Evolutionary conservation across 2,113 vertebrate genomes (phyloP), one percentile per base, ranked within the genome.

Genomic region (Ictalurus punctatus): DNA sequence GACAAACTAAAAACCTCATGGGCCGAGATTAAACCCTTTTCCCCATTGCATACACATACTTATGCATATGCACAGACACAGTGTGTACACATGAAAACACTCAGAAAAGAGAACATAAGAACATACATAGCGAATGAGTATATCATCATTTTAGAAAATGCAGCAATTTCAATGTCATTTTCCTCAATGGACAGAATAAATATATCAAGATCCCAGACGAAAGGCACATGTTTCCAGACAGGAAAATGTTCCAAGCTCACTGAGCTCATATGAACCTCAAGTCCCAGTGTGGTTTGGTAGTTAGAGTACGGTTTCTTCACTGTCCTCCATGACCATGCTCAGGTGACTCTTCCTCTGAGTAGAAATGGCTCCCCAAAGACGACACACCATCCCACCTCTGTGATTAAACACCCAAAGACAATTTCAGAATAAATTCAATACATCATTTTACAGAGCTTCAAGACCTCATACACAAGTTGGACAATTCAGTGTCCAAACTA

Each of bases 331-430:
- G 73, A 91, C 92, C 0, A 81, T 91, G 86, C 84, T 88, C 56
- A 91, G 89, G 1, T 91, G 84, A 82, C 89, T 92, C 84, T 91
- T 93, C 88, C 95, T 93, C 83, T 93, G 94, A 65, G 93, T 92
- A 19, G 90, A 84, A 91, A 98, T 95, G 84, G 96, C 95, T 44
- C 94, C 95, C 97, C 97, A 98, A 61, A 98, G 91, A 44, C 96
- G 96, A 91, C 94, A 97, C 37, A 95, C 92, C 90, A 96, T 96
- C 19, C 97, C 97, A 0, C 96, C 96, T 93, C 97, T 98, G 94
- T 88, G 92, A 84, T 19, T 52, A 90, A 86, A 37, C 16, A 30
- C 52, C 78, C 25, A n/a, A 56, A 88, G 2, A 73, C 16, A 63
- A 54, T 81, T 73, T 89, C 48, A 30, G 67, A n/a, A 19, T 74